Evolutionary conservation across 2,797 vertebrate species (phyloP), one percentile per base, ranked within the genome.

Genomic region (Enteromius anoplus): DNA sequence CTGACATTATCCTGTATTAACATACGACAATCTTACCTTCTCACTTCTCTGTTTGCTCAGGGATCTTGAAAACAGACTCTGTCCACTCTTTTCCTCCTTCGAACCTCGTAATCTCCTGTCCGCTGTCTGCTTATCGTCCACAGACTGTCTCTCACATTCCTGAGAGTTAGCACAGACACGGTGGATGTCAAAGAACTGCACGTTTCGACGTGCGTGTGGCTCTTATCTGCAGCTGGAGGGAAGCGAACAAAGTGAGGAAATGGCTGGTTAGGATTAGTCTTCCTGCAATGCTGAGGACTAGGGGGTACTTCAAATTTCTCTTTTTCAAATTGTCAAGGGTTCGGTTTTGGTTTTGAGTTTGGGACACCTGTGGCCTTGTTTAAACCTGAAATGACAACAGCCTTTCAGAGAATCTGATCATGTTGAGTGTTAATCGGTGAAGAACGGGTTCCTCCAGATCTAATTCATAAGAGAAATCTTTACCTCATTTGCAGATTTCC

Each of bases 181-280:
- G 49, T 72, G 58, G 51, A 83, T 78, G 78, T 60, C 40, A 14
- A 82, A 47, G 64, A 79, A 69, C 82, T 72, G 71, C 78, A 62
- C 60, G 71, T 88, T 83, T 82, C 49, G 68, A 78, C 21, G 42
- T 60, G 14, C 55, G 68, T n/a, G 40, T 45, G 40, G 15, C 64
- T 83, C 73, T 86, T 86, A 68, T 64, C 78, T 81, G 49, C 6
- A 29, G 3, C 70, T 49, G 75, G 64, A 75, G 70, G 70, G 78
- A 85, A 85, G 49, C 45, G 51, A 80, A 84, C 49, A 83, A 81
- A 75, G 72, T 65, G 70, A 84, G 78, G 75, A 85, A 82, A 83
- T 85, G 81, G 76, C 78, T 70, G 69, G 77, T 69, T 45, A 73
- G 64, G 66, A 85, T 80, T 45, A 77, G 71, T 53, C 53, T 80